Evolutionary conservation across 2,888 invertebrate genomes (phyloP), one percentile per base, ranked within the genome.

Genomic region (Noctua janthe): DNA sequence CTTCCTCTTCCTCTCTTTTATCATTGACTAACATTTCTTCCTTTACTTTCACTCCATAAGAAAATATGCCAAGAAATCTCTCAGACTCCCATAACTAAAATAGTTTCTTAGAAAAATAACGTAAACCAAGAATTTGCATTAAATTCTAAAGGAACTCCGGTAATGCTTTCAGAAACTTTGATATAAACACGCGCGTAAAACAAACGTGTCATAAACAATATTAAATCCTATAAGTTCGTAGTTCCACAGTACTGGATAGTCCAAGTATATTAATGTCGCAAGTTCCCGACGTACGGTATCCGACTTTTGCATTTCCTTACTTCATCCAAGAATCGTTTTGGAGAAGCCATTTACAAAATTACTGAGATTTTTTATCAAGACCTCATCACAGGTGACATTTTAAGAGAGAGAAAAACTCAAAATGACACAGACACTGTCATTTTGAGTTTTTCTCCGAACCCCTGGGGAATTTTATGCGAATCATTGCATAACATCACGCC

Each of bases 161-260:
- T 87, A 92, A 93, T 92, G 92, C 93, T 92, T 91, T 92, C 89
- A 84, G 90, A 78, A 91, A 92, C 90, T 91, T 91, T 87, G 89
- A 92, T 90, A 94, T 93, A 94, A 95, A 94, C 93, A 93, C 86
- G 92, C 91, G 91, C 93, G 94, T 95, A 95, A 95, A 95, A 94
- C 94, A 94, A 94, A 96, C 94, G 95, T 94, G 94, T 95, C 96
- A 94, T 95, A 95, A 96, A 95, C 95, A 94, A 95, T 96, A 96
- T 96, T 95, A 96, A 95, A 95, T 93, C 93, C 93, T 92, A 91
- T 89, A 88, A 90, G 89, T 91, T 91, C 90, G 81, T 86, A 86
- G 90, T 91, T 85, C 71, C 64, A 69, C 91, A 90, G 90, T 56
- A 77, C 86, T 90, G 89, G 87, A 84, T 88, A 81, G 87, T 85